Evolutionary conservation across 2,888 invertebrate species (phyloP), one percentile per base, ranked within the genome.

Genomic region (Caenorhabditis japonica): DNA sequence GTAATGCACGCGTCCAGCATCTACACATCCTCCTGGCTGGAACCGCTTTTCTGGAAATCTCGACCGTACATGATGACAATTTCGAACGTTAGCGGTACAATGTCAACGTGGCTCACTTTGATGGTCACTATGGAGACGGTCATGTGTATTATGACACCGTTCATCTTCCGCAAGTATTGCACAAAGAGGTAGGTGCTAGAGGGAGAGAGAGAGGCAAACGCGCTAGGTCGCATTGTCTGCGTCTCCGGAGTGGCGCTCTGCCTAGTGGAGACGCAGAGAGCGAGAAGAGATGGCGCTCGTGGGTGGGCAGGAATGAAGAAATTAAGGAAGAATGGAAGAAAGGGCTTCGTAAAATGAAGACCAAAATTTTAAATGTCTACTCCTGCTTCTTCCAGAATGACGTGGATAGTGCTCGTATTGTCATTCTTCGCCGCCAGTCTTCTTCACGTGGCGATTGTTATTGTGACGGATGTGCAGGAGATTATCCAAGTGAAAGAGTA

Each of bases 81-180:
- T n/a, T 84, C 83, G n/a, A 85, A 85, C 49, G 82, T 85, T 41
- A 79, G 82, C 46, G 85, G 85, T 33, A 85, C 85, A 4, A 73
- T 85, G 66, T 80, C 84, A 4, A 85, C 85, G 5, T 85, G 85
- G 84, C 62, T 85, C 41, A 85, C 85, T 7, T 53, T 85, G 13
- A 74, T 83, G 53, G 83, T 85, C 3, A 84, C 85, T 21, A 76
- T 85, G 44, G 84, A 85, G 51, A 85, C 85, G 2, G 82, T 83
- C 12, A 68, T 85, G 71, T 85, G 85, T 60, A 81, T 85, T n/a
- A 73, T 79, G 46, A 66, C 78, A 43, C 85, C 85, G 3, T 85
- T 85, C 61, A 62, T 79, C 36, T 85, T 85, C 66, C 76, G 84
- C 4, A 83, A 81, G 30, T 84, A 80, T 49, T 85, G 85, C 64